phyloP scores from a whole-genome alignment of 2,113 vertebrate genomes.

The Trichomycterus rosablanca region DNA sequence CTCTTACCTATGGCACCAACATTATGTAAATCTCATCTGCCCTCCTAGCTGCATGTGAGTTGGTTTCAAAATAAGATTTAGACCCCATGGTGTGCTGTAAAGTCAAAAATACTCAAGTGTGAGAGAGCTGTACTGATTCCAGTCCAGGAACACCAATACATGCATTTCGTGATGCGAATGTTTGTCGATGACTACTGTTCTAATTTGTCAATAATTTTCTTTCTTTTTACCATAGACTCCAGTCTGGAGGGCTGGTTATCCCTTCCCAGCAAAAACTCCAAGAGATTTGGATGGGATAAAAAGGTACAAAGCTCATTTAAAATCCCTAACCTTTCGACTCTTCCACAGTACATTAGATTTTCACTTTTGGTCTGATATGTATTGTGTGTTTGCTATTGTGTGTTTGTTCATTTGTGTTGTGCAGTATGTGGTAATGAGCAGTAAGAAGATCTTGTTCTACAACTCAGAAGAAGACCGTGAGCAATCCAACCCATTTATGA shows the following conservation, averaged over 20 bases:
- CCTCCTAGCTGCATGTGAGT: too few relatives aligned
- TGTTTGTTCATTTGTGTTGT: constrained; percentile 42
- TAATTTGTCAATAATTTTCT: constrained; percentile 22
- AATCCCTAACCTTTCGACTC: neutral
- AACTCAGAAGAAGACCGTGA: constrained; percentile 88
- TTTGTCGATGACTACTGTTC: too few relatives aligned
- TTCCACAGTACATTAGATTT: too few relatives aligned
- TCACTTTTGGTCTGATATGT: too few relatives aligned
- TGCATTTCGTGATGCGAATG: too few relatives aligned
- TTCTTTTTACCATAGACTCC: constrained; percentile 64
- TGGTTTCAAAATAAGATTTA: too few relatives aligned
- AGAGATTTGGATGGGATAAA: constrained; percentile 94
- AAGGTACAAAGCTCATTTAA: constrained; percentile 71
- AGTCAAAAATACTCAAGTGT: too few relatives aligned
- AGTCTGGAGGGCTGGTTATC: constrained; percentile 91
- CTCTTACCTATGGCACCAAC: too few relatives aligned
- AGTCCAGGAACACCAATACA: too few relatives aligned
- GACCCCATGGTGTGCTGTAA: too few relatives aligned
- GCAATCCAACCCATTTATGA: constrained; percentile 91
- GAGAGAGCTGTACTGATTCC: too few relatives aligned
- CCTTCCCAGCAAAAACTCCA: constrained; percentile 86
- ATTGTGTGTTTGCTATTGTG: neutral
- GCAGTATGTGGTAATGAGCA: constrained; percentile 94
- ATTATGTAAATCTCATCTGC: too few relatives aligned
- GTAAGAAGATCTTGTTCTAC: constrained; percentile 97